Percentiles rank a stretch among this genome's conserved stretches.
phyloP scores from a whole-genome alignment of 2,888 invertebrate genomes.

The Scrobipalpa atriplicella region DNA sequence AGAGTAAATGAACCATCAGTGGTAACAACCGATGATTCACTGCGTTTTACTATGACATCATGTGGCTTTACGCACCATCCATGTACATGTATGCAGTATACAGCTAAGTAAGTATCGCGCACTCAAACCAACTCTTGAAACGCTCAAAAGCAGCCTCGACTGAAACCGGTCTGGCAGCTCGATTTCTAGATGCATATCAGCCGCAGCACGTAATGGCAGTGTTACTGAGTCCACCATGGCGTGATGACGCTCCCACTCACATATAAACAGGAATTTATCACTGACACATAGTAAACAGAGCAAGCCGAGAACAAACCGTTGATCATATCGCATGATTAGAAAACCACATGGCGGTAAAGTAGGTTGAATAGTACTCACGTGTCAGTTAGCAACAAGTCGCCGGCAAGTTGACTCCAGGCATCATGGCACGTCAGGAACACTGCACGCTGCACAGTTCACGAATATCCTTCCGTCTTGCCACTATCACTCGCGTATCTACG shows the following conservation, averaged over 20 bases:
- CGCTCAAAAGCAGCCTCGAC: slow-evolving; percentile 6
- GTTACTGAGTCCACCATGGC: slow-evolving; percentile 41
- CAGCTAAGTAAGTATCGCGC: neutral
- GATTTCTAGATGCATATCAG: slow-evolving; percentile 31
- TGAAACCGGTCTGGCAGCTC: slow-evolving; percentile 38
- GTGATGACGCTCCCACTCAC: slow-evolving; percentile 42
- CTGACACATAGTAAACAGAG: slow-evolving; percentile 7
- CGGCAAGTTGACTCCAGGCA: slow-evolving; percentile 31
- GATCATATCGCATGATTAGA: slow-evolving; percentile 29
- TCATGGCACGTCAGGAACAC: slow-evolving; percentile 43
- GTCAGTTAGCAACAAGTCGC: slow-evolving; percentile 61
- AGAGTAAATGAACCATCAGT: slow-evolving; percentile 28
- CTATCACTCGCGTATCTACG: slow-evolving; percentile 82
- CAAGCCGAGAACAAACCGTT: slow-evolving; percentile 2
- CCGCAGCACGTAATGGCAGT: slow-evolving; percentile 41
- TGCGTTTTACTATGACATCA: slow-evolving; percentile 37
- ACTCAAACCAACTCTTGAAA: neutral
- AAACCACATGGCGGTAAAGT: slow-evolving; percentile 29
- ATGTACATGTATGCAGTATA: too few species aligned
- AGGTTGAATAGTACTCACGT: slow-evolving; percentile 51
- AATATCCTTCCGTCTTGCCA: slow-evolving; percentile 72
- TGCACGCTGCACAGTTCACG: slow-evolving; percentile 61
- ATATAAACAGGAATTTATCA: slow-evolving; percentile 17
- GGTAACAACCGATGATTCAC: slow-evolving; percentile 33
- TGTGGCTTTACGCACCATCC: slow-evolving; percentile 37